Conservation (phyloP, 2,797 vertebrate species). For the Rhynchonycteris naso region DNA sequence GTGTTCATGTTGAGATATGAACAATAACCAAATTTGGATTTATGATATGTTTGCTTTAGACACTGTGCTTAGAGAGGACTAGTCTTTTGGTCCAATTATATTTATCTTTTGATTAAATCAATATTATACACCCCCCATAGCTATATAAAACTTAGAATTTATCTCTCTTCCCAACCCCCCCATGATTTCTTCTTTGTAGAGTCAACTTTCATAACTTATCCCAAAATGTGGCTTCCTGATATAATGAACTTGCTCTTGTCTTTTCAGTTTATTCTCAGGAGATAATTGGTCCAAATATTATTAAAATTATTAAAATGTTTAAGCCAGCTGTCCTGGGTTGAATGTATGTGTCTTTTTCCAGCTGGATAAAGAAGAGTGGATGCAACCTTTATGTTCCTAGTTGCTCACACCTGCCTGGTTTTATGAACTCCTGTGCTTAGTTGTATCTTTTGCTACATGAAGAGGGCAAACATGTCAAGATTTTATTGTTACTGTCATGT, state of each 20-base stretch:
- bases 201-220: not conserved
- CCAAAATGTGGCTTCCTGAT: not conserved
- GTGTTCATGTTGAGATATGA: not conserved
- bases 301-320: not conserved
- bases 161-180: not conserved
- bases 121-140: not conserved
- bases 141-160: constrained; percentile 9
- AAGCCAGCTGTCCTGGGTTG: not conserved
- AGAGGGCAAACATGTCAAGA: not conserved
- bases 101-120: constrained; percentile 5
- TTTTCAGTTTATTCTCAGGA: not conserved
- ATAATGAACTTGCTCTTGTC: not conserved
- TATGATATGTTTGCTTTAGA: not conserved
- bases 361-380: not conserved
- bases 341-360: not conserved
- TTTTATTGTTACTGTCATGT: not conserved
- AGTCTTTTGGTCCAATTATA: not conserved
- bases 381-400: not conserved
- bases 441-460: not conserved
- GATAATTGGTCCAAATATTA: not conserved
- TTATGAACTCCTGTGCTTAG: not conserved
- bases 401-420: not conserved
- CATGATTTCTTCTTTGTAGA: not conserved
- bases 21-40: not conserved
- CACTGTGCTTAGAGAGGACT: not conserved